Conservation (phyloP, 2,113 vertebrate species). For the Parus major region DNA sequence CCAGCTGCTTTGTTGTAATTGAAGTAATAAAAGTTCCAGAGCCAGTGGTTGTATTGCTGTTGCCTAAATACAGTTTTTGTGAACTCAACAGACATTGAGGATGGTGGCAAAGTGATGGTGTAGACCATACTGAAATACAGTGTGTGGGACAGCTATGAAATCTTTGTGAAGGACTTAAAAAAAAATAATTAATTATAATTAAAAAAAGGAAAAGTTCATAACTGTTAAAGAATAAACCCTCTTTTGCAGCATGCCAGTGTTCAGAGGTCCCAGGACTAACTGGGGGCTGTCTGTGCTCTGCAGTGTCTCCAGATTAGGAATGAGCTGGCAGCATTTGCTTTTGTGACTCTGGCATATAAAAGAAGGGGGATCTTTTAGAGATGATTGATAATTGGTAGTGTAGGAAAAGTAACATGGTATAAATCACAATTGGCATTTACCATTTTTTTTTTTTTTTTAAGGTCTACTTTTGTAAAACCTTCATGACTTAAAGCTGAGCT, state of each 20-base stretch:
- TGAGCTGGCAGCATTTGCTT: background rate
- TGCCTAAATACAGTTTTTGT: background rate
- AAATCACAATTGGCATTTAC: slow-evolving; percentile 13
- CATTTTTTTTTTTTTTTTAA: background rate
- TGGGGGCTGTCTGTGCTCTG: background rate
- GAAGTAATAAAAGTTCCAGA: slow-evolving; percentile 1
- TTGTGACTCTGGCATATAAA: background rate
- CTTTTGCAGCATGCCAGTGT: background rate
- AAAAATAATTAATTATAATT: background rate
- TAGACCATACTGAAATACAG: background rate
- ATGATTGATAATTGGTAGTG: background rate
- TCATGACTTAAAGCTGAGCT: slow-evolving; percentile 23
- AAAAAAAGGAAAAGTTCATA: background rate
- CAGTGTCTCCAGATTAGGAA: background rate
- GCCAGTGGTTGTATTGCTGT: background rate
- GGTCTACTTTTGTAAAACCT: slow-evolving; percentile 9
- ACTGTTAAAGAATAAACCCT: background rate
- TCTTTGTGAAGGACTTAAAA: background rate
- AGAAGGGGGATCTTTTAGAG: background rate
- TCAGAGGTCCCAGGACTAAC: background rate
- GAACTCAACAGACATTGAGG: background rate
- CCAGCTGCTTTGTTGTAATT: slow-evolving; percentile 15
- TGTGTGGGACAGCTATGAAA: background rate
- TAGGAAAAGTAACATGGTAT: background rate
- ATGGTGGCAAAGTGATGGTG: background rate